Base-by-base conservation (phyloP, 2,113 vertebrate genomes). In the Manacus vitellinus region DNA sequence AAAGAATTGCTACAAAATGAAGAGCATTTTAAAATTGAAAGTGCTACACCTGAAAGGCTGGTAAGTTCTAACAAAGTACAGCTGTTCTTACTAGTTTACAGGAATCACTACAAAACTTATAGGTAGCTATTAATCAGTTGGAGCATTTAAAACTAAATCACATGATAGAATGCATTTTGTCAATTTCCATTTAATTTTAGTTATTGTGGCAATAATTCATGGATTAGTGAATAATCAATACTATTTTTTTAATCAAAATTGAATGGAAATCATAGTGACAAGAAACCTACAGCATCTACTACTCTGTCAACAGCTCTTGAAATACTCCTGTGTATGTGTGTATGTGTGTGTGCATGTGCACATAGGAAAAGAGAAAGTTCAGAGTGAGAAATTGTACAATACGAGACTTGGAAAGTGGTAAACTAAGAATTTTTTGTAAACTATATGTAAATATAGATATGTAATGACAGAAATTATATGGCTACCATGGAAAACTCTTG, bases 381-480 rank as follows among this genome's bases (percentile, higher is more conserved):
- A 76, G 28, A 67, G 10, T 0, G 0, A 73, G 16, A 80, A 46
- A n/a, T 14, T 43, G 49, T 25, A 27, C 2, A 43, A 12, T 33
- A 33, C 4, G 25, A 75, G 39, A 54, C 2, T n/a, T 25, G 9
- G 7, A 47, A 85, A 89, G 3, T 6, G 56, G 13, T 49, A 65
- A 71, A 56, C 23, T 49, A 72, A 72, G 30, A 68, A 85, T 70
- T 68, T 8, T 9, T 44, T 52, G 22, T 19, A 51, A 73, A 76
- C 10, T 22, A 14, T 23, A 37, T 0, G 0, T 39, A 78, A 67
- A 85, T 67, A 35, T 4, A n/a, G 6, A 30, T 46, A 63, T 39
- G 4, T 8, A 59, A 46, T 28, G 13, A 55, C 17, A 90, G 49
- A 61, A 75, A 92, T 30, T 2, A 3, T 27, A 43, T 12, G 35